phyloP scores from a whole-genome alignment of 2,888 invertebrate genomes.

The Latheticus oryzae region DNA sequence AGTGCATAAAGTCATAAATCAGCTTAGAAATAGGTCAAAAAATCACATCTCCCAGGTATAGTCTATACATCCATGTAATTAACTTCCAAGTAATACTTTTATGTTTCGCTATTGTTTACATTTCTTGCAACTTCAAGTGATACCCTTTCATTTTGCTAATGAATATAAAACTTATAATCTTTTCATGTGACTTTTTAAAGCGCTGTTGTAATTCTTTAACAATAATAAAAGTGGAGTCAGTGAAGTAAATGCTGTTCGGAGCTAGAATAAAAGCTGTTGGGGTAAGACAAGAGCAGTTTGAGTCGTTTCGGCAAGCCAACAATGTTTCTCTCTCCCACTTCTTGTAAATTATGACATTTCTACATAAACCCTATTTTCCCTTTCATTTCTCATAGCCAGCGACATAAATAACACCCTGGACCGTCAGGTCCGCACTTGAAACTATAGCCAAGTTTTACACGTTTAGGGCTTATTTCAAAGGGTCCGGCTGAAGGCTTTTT shows the following conservation, averaged over 20 bases:
- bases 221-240: slow-evolving; percentile 45
- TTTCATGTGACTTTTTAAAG: slow-evolving; percentile 36
- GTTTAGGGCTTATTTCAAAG: background rate
- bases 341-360: slow-evolving; percentile 59
- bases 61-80: slow-evolving; percentile 25
- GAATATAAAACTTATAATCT: slow-evolving; percentile 29
- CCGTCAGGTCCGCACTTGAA: no score
- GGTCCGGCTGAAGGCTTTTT: no score
- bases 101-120: slow-evolving; percentile 4
- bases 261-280: slow-evolving; percentile 48
- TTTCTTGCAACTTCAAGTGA: slow-evolving; percentile 7
- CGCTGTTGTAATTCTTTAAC: slow-evolving; percentile 45
- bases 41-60: slow-evolving; percentile 9
- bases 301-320: slow-evolving; percentile 55
- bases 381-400: slow-evolving; percentile 61
- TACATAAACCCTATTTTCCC: slow-evolving; percentile 61
- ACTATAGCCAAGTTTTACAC: no score
- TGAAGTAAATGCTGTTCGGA: slow-evolving; percentile 46
- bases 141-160: slow-evolving; percentile 17
- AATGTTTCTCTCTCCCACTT: slow-evolving; percentile 51
- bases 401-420: slow-evolving; percentile 54
- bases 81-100: slow-evolving; percentile 27
- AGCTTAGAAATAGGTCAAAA: slow-evolving; percentile 34
- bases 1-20: slow-evolving; percentile 33
- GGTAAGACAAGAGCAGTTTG: slow-evolving; percentile 46